A percentile compares a stretch with the other conserved stretches of the same genome.
These are phyloP conservation scores for Periplaneta americana DNA, from an alignment of 1,140 invertebrate species.

Conservation along the genomic window DNA sequence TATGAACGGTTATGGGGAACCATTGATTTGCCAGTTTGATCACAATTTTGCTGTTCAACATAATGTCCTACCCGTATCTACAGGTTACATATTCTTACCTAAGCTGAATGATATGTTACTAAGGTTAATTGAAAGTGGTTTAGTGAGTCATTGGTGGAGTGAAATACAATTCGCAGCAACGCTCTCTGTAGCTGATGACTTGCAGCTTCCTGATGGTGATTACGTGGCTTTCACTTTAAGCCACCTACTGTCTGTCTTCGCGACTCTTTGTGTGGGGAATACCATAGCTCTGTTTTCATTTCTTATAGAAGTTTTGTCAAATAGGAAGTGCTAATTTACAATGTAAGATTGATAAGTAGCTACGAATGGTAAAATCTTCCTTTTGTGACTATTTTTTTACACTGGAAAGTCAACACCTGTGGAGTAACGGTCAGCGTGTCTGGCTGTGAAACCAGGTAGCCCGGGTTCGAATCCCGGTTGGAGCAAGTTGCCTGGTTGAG, in stretches of 20 bases:
- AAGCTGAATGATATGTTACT: not conserved
- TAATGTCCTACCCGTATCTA: not conserved
- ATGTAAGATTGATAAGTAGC: too few species aligned
- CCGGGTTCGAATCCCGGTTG: too few species aligned
- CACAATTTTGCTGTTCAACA: not conserved
- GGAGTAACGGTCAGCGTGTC: too few species aligned
- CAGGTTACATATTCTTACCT: not conserved
- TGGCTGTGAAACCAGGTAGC: too few species aligned
- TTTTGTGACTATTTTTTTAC: too few species aligned
- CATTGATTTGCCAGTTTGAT: not conserved
- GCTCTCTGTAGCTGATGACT: not conserved
- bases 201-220: not conserved
- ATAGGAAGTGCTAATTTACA: too few species aligned
- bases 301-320: too few species aligned
- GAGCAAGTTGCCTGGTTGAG: too few species aligned
- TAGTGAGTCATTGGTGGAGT: not conserved
- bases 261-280: too few species aligned
- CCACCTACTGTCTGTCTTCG: not conserved
- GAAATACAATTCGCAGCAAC: not conserved
- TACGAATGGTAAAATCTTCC: too few species aligned
- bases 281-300: too few species aligned
- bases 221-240: not conserved
- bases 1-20: not conserved
- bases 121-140: not conserved
- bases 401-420: too few species aligned